These are phyloP conservation scores for Rattus rattus DNA, from an alignment of 2,113 vertebrate genomes.

Conservation along the genomic window DNA sequence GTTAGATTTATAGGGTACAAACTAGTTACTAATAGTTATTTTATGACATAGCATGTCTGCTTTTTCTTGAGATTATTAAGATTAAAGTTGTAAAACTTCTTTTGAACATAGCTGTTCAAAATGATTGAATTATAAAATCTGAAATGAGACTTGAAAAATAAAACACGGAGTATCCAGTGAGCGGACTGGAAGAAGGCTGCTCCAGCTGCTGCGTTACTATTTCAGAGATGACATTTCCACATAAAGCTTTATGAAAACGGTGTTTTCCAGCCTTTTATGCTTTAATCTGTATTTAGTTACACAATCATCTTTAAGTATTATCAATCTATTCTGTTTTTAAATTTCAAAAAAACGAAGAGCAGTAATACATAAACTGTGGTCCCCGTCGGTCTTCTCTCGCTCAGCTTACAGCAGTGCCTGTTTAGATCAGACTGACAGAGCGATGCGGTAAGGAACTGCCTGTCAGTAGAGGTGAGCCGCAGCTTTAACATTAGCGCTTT, in stretches of 20 bases:
- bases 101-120: constrained; percentile 83
- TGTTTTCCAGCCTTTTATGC: constrained; percentile 58
- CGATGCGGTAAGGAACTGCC: constrained; percentile 11
- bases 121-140: constrained; percentile 83
- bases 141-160: constrained; percentile 82
- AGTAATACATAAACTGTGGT: constrained; percentile 56
- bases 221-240: constrained; percentile 50
- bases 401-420: constrained; percentile 61
- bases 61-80: constrained; percentile 88
- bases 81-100: constrained; percentile 90
- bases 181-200: constrained; percentile 60
- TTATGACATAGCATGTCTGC: constrained; percentile 89
- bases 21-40: constrained; percentile 94
- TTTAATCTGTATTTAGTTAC: constrained; percentile 65
- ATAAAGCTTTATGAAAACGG: constrained; percentile 71
- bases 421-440: constrained; percentile 57
- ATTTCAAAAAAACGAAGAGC: constrained; percentile 67
- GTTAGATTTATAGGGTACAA: constrained; percentile 93
- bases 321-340: constrained; percentile 55
- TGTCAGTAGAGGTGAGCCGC: constrained; percentile 18
- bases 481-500: constrained; percentile 51
- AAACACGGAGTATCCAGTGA: constrained; percentile 67
- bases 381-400: constrained; percentile 37
- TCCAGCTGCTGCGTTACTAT: constrained; percentile 5
- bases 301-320: constrained; percentile 62